These are phyloP conservation scores for Electrophaes corylata DNA, from an alignment of 2,888 invertebrate species.

Conservation along the genomic window DNA sequence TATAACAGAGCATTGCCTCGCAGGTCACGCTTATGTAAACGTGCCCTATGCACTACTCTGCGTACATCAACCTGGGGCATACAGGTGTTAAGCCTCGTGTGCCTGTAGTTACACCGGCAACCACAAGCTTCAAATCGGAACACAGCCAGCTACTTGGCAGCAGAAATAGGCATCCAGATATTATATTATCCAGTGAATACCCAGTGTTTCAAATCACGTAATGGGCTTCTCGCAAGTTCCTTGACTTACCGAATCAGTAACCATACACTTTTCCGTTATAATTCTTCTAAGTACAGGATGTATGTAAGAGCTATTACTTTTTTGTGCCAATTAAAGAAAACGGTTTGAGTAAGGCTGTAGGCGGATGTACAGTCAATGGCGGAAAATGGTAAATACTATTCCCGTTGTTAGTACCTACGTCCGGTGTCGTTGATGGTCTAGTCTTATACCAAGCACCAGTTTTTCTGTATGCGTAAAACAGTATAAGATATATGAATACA, in stretches of 20 bases:
- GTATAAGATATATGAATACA: too few relatives aligned
- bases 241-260: background rate
- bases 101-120: too few relatives aligned
- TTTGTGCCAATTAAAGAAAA: constrained; percentile 7
- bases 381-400: background rate
- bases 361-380: background rate
- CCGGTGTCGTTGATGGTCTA: background rate
- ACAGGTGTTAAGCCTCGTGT: too few relatives aligned
- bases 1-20: too few relatives aligned
- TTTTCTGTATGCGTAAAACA: too few relatives aligned
- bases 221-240: background rate
- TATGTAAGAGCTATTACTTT: constrained; percentile 15
- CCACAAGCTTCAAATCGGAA: too few relatives aligned
- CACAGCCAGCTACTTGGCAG: too few relatives aligned
- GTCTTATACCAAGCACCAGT: background rate
- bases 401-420: background rate
- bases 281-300: constrained; percentile 2
- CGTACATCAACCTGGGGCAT: too few relatives aligned
- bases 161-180: too few relatives aligned
- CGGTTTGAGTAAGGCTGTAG: background rate
- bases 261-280: constrained; percentile 17
- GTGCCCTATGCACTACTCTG: too few relatives aligned
- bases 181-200: too few relatives aligned
- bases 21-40: too few relatives aligned
- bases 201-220: background rate